Base-by-base conservation (phyloP, 2,888 invertebrate genomes). In the Drosophila falleni region DNA sequence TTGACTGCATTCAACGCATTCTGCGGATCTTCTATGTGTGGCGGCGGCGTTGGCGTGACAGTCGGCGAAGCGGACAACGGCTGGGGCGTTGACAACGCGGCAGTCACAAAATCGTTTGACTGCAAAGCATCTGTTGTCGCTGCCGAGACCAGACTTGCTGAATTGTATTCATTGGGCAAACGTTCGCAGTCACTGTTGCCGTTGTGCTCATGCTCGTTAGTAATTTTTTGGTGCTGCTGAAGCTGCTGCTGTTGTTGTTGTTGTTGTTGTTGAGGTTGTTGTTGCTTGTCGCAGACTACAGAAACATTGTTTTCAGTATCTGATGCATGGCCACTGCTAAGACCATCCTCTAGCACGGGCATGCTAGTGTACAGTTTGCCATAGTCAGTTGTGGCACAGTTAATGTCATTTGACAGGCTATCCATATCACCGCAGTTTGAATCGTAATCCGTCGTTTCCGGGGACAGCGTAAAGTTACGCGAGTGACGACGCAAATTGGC, bases 241-340 rank as follows among this genome's bases (percentile, higher is more conserved):
- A 5, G 29, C 29, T 29, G 29, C 8, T 89, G 83, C 58, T 82
- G 74, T 5, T 70, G 64, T 0, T 62, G 56, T 31, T 66, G 62
- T 46, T 89, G 83, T 35, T 13, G 13, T 11, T 89, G 83, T 58
- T 82, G 74, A 5, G 63, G 64, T 0, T 65, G 56, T 29, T 66
- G 62, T 47, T 89, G 82, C 59, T 82, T 80, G 51, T 91, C 91
- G 49, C 90, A 86, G 6, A 85, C 76, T 19, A 86, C 86, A 26
- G 90, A 91, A 0, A 90, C 81, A 90, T 97, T 97, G 92, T 97
- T 97, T 93, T 98, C 98, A 0, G 96, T 97, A 91, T 98, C 98
- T 64, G 98, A 98, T 0, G 96, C 97, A 91, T 98, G 98, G 4
- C 98, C 98, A 60, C 98, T 98, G 4, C 98, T 98, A 64, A 98